Conservation (phyloP, 2,797 vertebrate species). For the Rhyacichthys aspro region DNA sequence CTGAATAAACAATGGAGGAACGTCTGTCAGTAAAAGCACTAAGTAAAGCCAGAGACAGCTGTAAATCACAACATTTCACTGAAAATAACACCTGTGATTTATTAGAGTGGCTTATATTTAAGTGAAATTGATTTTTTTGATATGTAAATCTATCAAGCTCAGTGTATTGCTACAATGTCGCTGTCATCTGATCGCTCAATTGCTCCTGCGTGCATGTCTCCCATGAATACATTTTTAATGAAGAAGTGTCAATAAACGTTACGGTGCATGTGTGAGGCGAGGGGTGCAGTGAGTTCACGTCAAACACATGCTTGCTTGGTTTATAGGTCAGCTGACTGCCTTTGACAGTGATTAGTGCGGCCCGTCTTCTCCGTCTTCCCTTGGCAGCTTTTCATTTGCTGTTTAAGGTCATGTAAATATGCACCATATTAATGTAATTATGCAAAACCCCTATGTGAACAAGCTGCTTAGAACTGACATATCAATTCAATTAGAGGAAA, state of each 20-base stretch:
- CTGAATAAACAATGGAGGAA: slow-evolving; percentile 11
- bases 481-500: slow-evolving; percentile 71
- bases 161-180: neutral
- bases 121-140: neutral
- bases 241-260: slow-evolving; percentile 58
- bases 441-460: slow-evolving; percentile 57
- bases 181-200: neutral
- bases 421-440: slow-evolving; percentile 76
- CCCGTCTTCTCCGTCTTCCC: slow-evolving; percentile 30
- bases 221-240: slow-evolving; percentile 46
- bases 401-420: slow-evolving; percentile 72
- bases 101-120: slow-evolving; percentile 3
- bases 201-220: slow-evolving; percentile 9
- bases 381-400: slow-evolving; percentile 51
- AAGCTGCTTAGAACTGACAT: slow-evolving; percentile 67
- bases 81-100: slow-evolving; percentile 23
- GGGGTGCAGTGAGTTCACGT: slow-evolving; percentile 41
- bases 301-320: slow-evolving; percentile 43
- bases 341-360: slow-evolving; percentile 72
- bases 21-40: neutral
- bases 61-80: slow-evolving; percentile 15
- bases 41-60: slow-evolving; percentile 21
- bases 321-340: slow-evolving; percentile 60
- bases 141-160: neutral
- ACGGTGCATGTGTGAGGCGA: slow-evolving; percentile 23